Conservation (phyloP, 2,113 vertebrate species). For the Holacanthus passer region DNA sequence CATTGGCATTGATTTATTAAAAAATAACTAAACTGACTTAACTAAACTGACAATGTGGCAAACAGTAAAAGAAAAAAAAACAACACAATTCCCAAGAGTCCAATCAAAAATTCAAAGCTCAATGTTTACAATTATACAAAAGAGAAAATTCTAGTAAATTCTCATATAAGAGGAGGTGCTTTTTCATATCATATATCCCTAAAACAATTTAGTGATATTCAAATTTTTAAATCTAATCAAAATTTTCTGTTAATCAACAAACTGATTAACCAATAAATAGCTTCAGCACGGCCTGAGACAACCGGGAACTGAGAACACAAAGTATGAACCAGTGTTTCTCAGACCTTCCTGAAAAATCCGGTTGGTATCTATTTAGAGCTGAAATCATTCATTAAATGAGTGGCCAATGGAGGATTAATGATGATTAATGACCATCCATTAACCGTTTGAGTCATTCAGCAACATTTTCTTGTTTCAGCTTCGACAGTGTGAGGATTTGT, state of each 20-base stretch:
- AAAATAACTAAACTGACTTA: too few species aligned
- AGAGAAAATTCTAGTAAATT: too few species aligned
- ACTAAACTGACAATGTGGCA: too few species aligned
- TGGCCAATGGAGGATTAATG: not conserved
- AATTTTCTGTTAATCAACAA: not conserved
- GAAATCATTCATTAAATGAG: not conserved
- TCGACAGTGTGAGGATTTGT: not conserved
- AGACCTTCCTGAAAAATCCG: not conserved
- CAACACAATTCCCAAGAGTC: too few species aligned
- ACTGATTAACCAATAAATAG: not conserved
- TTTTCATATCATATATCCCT: too few species aligned
- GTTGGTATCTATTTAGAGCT: not conserved
- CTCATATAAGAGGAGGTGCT: too few species aligned
- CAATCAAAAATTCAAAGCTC: too few species aligned
- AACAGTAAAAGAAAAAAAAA: not conserved
- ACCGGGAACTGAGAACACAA: too few species aligned
- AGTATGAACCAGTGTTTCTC: not conserved
- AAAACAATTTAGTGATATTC: not conserved
- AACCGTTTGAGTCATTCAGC: not conserved
- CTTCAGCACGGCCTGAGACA: not conserved
- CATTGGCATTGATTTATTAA: too few species aligned
- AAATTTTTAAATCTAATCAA: too few species aligned
- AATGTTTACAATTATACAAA: too few species aligned
- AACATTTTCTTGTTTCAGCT: not conserved
- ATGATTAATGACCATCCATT: not conserved